A percentile compares a stretch with the other conserved stretches of the same genome.
Conservation (phyloP, 2,888 invertebrate species). For the Zelleria hepariella region DNA sequence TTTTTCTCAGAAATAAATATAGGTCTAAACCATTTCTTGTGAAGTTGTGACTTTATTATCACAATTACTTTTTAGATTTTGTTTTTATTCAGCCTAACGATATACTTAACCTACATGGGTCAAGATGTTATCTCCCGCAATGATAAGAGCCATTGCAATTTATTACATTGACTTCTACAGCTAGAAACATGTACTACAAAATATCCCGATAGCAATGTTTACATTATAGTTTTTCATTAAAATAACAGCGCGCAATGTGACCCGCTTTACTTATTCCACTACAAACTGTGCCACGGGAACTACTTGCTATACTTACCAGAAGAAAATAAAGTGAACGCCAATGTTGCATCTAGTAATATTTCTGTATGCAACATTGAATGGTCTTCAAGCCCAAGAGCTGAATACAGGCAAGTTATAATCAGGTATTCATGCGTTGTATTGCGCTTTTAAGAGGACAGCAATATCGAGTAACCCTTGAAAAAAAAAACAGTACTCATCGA, state of each 20-base stretch:
- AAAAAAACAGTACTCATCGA: background rate
- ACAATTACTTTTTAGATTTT: background rate
- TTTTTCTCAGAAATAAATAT: no score
- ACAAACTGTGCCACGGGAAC: background rate
- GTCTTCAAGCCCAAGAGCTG: background rate
- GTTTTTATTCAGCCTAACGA: background rate
- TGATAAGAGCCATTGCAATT: background rate
- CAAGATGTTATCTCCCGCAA: background rate
- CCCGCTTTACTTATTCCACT: background rate
- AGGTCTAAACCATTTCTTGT: background rate
- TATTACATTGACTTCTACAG: background rate
- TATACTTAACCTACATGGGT: no score
- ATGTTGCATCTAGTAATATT: background rate
- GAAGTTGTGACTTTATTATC: background rate
- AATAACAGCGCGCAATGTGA: background rate
- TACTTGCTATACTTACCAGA: background rate
- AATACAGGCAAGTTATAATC: background rate
- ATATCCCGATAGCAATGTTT: background rate
- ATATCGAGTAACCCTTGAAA: no score
- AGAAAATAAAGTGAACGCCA: background rate
- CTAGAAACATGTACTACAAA: background rate
- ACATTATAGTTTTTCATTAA: background rate
- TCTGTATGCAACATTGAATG: background rate
- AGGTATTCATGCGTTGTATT: no score
- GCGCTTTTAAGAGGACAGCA: no score